phyloP scores from a whole-genome alignment of 2,797 vertebrate genomes.

The Peromyscus melanophrys region DNA sequence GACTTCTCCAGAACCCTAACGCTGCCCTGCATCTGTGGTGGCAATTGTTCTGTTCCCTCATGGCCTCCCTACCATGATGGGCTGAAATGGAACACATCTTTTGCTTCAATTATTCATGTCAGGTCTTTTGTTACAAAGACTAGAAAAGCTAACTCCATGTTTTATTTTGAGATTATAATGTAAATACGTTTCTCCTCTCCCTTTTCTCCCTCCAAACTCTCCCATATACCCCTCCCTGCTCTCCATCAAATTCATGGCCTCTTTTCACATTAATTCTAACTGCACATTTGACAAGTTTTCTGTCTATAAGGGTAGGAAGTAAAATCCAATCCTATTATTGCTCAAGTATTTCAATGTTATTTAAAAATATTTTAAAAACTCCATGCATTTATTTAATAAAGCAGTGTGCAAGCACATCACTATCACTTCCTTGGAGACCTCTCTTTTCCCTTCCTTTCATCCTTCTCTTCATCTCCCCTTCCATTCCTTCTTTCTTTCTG shows the following conservation, averaged over 20 bases:
- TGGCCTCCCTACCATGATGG: neutral
- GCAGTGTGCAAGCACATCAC: neutral
- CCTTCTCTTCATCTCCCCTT: neutral
- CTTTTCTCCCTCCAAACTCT: neutral
- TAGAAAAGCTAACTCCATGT: neutral
- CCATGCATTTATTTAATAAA: constrained; percentile 43
- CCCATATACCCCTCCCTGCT: neutral
- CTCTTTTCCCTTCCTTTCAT: neutral
- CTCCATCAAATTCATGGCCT: neutral
- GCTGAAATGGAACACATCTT: neutral
- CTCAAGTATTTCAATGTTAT: neutral
- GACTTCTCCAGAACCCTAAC: too few relatives aligned
- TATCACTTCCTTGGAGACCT: constrained; percentile 1
- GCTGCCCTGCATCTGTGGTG: too few relatives aligned
- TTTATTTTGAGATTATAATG: neutral
- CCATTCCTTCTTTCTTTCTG: neutral
- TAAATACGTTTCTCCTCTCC: neutral
- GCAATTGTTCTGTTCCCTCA: neutral
- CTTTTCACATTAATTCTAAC: neutral
- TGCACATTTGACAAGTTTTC: neutral
- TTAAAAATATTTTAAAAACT: neutral
- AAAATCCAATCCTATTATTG: constrained; percentile 22
- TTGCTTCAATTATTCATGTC: neutral
- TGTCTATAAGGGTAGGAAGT: neutral
- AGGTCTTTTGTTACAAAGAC: neutral